Evolutionary conservation across 2,113 vertebrate species (phyloP), one percentile per base, ranked within the genome.

Genomic region (Paradisaea rubra): DNA sequence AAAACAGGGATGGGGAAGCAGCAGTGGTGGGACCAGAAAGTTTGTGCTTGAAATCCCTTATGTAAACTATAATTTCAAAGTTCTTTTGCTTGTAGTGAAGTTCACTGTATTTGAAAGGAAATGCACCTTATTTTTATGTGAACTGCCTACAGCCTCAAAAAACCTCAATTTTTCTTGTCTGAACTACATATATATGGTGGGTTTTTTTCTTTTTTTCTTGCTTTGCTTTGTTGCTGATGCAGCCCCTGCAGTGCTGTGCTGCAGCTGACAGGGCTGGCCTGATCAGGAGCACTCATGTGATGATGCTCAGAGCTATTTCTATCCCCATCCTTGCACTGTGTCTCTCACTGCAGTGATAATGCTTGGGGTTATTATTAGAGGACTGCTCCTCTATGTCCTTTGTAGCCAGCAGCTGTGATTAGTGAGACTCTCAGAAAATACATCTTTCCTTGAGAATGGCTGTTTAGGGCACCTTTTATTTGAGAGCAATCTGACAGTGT

Each of bases 291-390:
- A 37, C 68, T 52, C 63, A 24, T 42, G 84, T 24, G 28, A 15
- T 83, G 80, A 74, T 88, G 86, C 63, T 84, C 56, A 53, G 31
- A 94, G 68, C 86, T 87, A 23, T 93, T 94, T 88, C 81, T 53
- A 10, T 89, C 65, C 60, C 72, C 37, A 11, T 65, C 60, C 56
- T 90, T 9, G 8, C 50, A 5, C 68, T 39, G 49, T 35, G 24
- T 66, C 56, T 76, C 76, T 78, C 72, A 2, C 70, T 78, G 90
- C 39, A 0, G 22, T 60, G 79, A 7, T 17, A 27, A 28, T 23
- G 54, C 70, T 70, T 17, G 10, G 33, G 50, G 86, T 87, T 93
- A 59, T 85, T 94, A 37, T 74, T 78, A 72, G 85, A 80, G 54
- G 19, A 1, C 49, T 37, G 13, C 47, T 90, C n/a, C 73, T 73